Conservation (phyloP, 2,113 vertebrate species). For the Promerops cafer region DNA sequence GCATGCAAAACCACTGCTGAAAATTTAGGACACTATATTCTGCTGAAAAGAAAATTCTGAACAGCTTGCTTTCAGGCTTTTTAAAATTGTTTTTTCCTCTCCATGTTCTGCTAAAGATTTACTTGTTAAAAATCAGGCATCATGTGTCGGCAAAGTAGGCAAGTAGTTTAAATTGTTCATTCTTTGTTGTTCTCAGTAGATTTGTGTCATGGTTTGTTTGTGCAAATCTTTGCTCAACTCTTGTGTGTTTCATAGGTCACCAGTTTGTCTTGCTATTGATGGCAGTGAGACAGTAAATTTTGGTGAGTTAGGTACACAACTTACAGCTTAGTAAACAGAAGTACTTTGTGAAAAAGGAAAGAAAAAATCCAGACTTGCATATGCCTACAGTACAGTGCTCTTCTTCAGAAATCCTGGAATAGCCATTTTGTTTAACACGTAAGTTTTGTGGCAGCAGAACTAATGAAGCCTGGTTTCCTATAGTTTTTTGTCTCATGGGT, state of each 20-base stretch:
- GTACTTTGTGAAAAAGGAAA: background rate
- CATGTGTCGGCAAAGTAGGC: background rate
- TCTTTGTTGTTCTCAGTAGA: background rate
- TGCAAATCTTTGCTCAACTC: background rate
- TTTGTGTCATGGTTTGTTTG: background rate
- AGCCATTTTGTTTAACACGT: conserved; percentile 13
- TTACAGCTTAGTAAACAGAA: background rate
- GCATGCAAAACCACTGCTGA: background rate
- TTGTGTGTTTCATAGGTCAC: background rate
- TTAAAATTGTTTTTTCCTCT: background rate
- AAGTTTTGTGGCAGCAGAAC: conserved; percentile 11
- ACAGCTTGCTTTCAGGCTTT: background rate
- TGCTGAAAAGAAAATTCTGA: background rate
- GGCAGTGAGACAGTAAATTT: background rate
- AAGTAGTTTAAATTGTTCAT: background rate
- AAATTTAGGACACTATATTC: background rate
- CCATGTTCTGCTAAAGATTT: background rate
- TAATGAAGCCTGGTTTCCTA: conserved; percentile 54
- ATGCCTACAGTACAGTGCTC: background rate
- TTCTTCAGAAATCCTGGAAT: background rate
- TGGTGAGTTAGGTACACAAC: background rate
- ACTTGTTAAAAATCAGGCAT: background rate
- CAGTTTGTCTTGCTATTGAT: background rate
- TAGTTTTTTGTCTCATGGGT: conserved; percentile 52
- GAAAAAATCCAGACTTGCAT: background rate